Conservation (phyloP, 2,888 invertebrate species). For the Heliconius sara region DNA sequence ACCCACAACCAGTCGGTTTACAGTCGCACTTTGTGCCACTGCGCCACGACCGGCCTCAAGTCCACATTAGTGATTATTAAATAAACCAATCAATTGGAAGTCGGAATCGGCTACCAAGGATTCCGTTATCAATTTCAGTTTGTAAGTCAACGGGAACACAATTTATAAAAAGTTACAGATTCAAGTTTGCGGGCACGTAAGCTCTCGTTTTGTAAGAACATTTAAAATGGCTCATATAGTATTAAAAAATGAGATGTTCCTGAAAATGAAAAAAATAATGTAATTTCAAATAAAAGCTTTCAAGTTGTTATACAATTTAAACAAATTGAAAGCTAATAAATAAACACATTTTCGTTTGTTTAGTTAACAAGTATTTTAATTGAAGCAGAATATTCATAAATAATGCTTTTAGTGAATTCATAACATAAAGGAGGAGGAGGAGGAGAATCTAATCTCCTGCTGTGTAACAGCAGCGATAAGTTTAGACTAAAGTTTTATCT, state of each 20-base stretch:
- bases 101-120: too few relatives aligned
- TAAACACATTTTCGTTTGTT: not conserved
- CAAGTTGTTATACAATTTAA: not conserved
- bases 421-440: not conserved
- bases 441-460: too few relatives aligned
- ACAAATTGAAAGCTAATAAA: not conserved
- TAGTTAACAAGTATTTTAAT: not conserved
- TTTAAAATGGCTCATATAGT: not conserved
- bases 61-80: too few relatives aligned
- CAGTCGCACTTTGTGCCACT: too few relatives aligned
- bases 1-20: too few relatives aligned
- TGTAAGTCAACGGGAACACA: too few relatives aligned
- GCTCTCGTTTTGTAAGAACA: too few relatives aligned
- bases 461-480: not conserved
- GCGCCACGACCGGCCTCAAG: too few relatives aligned
- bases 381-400: not conserved
- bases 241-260: not conserved
- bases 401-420: constrained; percentile 9
- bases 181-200: too few relatives aligned
- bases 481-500: constrained; percentile 1
- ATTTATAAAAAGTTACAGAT: too few relatives aligned
- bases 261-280: not conserved
- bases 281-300: not conserved
- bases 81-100: too few relatives aligned
- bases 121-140: too few relatives aligned